Evolutionary conservation across 2,888 invertebrate species (phyloP).

Genomic region (Synanthedon andrenaeformis): DNA sequence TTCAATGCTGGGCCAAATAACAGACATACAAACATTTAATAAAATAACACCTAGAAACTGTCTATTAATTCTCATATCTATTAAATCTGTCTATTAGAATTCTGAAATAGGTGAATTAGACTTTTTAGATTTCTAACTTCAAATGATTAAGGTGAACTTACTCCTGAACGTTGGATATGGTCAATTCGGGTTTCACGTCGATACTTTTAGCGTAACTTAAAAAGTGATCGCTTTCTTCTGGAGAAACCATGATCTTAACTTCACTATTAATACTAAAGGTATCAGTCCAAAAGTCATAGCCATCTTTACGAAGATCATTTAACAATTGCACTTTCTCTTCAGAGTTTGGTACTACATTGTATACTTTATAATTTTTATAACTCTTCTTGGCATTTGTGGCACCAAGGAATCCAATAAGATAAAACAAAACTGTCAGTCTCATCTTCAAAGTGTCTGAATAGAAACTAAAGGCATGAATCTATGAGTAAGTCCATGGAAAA

Average conservation of each 20-base stretch:
- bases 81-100: too few relatives aligned
- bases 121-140: too few relatives aligned
- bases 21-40: too few relatives aligned
- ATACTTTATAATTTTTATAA: conserved; percentile 71
- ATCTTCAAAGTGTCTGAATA: conserved; percentile 5
- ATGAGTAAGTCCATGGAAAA: too few relatives aligned
- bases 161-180: conserved; percentile 30
- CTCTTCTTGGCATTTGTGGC: conserved; percentile 19
- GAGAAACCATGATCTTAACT: conserved; percentile 30
- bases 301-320: conserved; percentile 44
- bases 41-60: too few relatives aligned
- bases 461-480: not conserved
- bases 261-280: conserved; percentile 31
- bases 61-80: too few relatives aligned
- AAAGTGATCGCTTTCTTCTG: conserved; percentile 21
- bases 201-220: conserved; percentile 14
- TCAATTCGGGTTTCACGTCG: conserved; percentile 18
- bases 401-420: conserved; percentile 9
- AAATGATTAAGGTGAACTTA: conserved; percentile 14
- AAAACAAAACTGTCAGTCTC: conserved; percentile 8
- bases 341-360: conserved; percentile 53
- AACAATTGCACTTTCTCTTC: conserved; percentile 51
- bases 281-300: conserved; percentile 37
- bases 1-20: too few relatives aligned
- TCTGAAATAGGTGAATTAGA: too few relatives aligned